Evolutionary conservation across 2,113 vertebrate species (phyloP), one percentile per base, ranked within the genome.

Genomic region (Chascanopsetta lugubris): DNA sequence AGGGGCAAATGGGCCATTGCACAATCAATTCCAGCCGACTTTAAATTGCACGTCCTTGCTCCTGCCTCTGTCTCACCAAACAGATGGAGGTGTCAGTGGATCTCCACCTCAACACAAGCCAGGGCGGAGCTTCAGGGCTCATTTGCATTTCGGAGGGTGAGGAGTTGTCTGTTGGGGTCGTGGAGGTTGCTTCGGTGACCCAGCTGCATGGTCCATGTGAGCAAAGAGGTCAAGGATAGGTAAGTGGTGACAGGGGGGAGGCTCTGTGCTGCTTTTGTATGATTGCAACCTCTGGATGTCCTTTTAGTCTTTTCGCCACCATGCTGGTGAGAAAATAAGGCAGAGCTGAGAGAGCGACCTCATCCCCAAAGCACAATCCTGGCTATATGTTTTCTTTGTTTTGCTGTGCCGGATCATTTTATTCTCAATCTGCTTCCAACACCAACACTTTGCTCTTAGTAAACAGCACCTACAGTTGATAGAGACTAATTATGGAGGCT

Each of bases 1-100:
- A 9, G n/a, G n/a, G n/a, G 17, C 40, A 22, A 11, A 22, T 46
- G 20, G 20, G 21, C 42, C 11, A 9, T 11, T 49, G 17, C 27
- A 21, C 49, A 6, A 26, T 26, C 25, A 30, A 6, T 26, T 30
- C n/a, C 18, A 21, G 27, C 46, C 4, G 13, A 22, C 22, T 24
- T 12, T 30, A 17, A 10, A 10, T 11, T 18, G 26, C 49, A 18
- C 18, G n/a, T 53, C 50, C 50, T 53, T 32, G 27, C 3, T 49
- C 29, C 67, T 24, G 25, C 34, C 55, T 56, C 45, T 50, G 43
- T 69, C 75, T 34, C 72, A 4, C 42, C 18, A 62, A 90, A 80
- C 87, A 90, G 85, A 90, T 89, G 86, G 87, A 87, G 81, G 75
- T 89, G 87, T 89, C 89, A 90, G 51, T 62, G 62, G 43, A 65